Base-by-base conservation (phyloP, 2,888 invertebrate genomes). In the Agrotis clavis region DNA sequence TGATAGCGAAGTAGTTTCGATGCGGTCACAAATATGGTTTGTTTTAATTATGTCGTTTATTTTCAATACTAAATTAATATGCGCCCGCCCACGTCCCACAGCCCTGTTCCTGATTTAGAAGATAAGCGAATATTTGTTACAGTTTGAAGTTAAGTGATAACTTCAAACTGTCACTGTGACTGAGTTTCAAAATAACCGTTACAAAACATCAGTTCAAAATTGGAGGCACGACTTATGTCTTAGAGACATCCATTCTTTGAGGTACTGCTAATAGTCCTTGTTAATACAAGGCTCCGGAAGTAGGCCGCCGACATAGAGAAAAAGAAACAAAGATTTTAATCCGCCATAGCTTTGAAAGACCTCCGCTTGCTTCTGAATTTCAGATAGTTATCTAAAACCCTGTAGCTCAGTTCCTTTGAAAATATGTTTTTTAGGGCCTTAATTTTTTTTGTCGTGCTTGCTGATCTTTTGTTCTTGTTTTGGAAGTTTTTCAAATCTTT, bases 351-450 rank as follows among this genome's bases (percentile, higher is more conserved):
- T 57, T 79, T 71, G 66, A 61, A 77, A 79, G 79, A 65, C 41
- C 30, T 59, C 35, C 50, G 59, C 77, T 68, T 50, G 77, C 57
- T 57, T 73, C 48, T 60, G 66, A 71, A 73, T 35, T 48, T 25
- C 18, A 48, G 79, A 79, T 66, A 79, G 41, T 62, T 79, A 77
- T 79, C 72, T 65, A 54, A 53, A 53, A 30, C 72, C 50, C 67
- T 56, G 54, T 14, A 62, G 56, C 78, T 61, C 21, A 14, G 25
- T 19, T 72, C 45, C 65, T 62, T 79, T 77, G 65, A 62, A 48
- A 66, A 5, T 60, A 13, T 51, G 74, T 57, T 66, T 76, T 77
- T 79, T 51, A 25, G 50, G 6, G 18, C 25, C 30, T 54, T 57
- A 72, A 21, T 50, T 54, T 76, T 57, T 76, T 62, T 72, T 50